A percentile compares a stretch with the other conserved stretches of the same genome.
Conservation (phyloP, 2,888 invertebrate species). For the Thecocarcelia acutangulata region DNA sequence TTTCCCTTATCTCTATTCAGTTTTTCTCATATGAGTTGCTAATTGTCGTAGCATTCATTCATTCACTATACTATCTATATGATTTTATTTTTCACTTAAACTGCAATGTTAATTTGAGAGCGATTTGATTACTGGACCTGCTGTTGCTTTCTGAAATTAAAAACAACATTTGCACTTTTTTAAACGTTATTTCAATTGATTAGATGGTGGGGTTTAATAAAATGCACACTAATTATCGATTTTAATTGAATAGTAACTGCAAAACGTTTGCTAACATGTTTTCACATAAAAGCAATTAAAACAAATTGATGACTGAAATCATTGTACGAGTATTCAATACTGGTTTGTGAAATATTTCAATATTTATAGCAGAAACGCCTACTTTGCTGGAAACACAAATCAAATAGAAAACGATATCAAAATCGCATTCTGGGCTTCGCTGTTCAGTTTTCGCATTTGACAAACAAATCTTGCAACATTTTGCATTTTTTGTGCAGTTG, state of each 20-base stretch:
- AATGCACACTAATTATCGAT: slow-evolving; percentile 45
- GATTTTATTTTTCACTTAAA: too few species aligned
- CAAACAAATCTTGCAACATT: slow-evolving; percentile 9
- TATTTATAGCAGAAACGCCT: slow-evolving; percentile 27
- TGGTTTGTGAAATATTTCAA: background rate
- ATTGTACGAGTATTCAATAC: background rate
- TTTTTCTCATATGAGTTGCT: too few species aligned
- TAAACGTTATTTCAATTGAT: slow-evolving; percentile 37
- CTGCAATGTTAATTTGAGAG: slow-evolving; percentile 35
- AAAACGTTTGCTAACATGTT: slow-evolving; percentile 30
- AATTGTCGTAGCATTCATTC: too few species aligned
- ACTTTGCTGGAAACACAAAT: background rate
- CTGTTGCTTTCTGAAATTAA: slow-evolving; percentile 29
- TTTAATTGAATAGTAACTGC: slow-evolving; percentile 37
- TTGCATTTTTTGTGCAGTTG: background rate
- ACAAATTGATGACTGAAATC: slow-evolving; percentile 1
- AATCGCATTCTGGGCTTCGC: too few species aligned
- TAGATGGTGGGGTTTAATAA: slow-evolving; percentile 37
- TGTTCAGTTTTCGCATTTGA: background rate
- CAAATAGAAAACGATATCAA: too few species aligned
- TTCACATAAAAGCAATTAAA: slow-evolving; percentile 24
- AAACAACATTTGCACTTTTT: slow-evolving; percentile 43
- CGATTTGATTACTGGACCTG: slow-evolving; percentile 13
- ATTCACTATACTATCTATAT: too few species aligned
- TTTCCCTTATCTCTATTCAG: too few species aligned